These are phyloP conservation scores for Pedionomus torquatus DNA, from an alignment of 2,113 vertebrate species.

Conservation along the genomic window DNA sequence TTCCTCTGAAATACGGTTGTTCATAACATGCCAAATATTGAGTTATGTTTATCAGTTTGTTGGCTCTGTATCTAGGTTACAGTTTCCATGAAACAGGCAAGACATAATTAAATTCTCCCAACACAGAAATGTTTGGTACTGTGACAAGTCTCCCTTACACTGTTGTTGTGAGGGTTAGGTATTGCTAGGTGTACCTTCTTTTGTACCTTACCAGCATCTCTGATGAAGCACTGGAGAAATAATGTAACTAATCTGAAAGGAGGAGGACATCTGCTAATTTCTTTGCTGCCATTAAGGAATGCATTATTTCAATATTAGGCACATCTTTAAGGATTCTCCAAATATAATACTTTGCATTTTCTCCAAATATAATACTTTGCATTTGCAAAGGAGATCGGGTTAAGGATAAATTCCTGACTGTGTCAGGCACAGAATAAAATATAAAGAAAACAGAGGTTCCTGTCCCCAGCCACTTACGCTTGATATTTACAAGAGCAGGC, in stretches of 20 bases:
- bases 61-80: constrained; percentile 29
- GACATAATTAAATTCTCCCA: constrained; percentile 32
- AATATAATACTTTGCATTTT: not conserved
- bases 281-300: not conserved
- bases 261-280: not conserved
- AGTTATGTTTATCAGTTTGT: constrained; percentile 26
- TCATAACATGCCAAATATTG: constrained; percentile 37
- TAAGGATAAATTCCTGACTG: not conserved
- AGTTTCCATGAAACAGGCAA: constrained; percentile 43
- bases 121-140: constrained; percentile 29
- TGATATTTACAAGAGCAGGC: not conserved
- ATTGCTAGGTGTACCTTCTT: not conserved
- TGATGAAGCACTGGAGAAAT: not conserved
- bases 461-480: fast-evolving
- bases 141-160: not conserved
- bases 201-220: not conserved
- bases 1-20: constrained; percentile 32
- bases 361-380: not conserved
- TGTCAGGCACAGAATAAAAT: not conserved
- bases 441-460: not conserved
- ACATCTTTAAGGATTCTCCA: not conserved
- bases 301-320: not conserved
- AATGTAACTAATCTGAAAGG: not conserved
- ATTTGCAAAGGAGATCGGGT: not conserved
- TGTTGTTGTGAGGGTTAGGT: not conserved